Base-by-base conservation (phyloP, 2,888 invertebrate genomes). In the Microchrysa polita region DNA sequence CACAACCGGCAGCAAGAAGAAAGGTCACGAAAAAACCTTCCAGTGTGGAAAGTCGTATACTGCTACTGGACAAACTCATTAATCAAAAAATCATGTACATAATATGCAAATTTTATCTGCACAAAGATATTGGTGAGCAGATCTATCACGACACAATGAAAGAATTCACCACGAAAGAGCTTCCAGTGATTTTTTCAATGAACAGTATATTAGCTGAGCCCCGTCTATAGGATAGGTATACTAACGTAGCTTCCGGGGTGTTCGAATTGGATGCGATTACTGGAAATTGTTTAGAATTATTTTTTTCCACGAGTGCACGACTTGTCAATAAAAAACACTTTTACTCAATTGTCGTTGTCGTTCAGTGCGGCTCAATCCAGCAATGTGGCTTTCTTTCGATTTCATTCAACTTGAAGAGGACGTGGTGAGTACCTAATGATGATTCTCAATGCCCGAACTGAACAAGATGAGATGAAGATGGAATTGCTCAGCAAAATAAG, bases 21-120 rank as follows among this genome's bases (percentile, higher is more conserved):
- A 67, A 73, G 73, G 76, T 74, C 76, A 76, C 74, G 76, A 76
- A 73, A 34, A 57, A 74, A 73, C 76, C 76, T 76, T 73, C 74
- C 61, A 74, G 76, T 71, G 63, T 65, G 69, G 74, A 76, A 76
- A 76, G 76, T 63, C 63, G 34, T 10, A n/a, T n/a, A 23, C 10
- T n/a, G 60, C 73, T 63, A 65, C 65, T n/a, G 65, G 65, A 48
- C 18, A 9, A 20, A 18, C 40, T 69, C 57, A 57, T 69, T 67
- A 55, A 69, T 16, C 55, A 69, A 55, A 42, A 27, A 67, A 34
- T 34, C 27, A 34, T 34, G 27, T 34, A 34, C 27, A 34, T 34
- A 34, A 34, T 34, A 34, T 34, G 27, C 7, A 5, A 34, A 34
- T 34, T n/a, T n/a, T n/a, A n/a, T n/a, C n/a, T n/a, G n/a, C n/a